Percentiles rank a stretch among this genome's conserved stretches.
Conservation (phyloP, 2,113 vertebrate genomes). For the Ceyx margarethae region DNA sequence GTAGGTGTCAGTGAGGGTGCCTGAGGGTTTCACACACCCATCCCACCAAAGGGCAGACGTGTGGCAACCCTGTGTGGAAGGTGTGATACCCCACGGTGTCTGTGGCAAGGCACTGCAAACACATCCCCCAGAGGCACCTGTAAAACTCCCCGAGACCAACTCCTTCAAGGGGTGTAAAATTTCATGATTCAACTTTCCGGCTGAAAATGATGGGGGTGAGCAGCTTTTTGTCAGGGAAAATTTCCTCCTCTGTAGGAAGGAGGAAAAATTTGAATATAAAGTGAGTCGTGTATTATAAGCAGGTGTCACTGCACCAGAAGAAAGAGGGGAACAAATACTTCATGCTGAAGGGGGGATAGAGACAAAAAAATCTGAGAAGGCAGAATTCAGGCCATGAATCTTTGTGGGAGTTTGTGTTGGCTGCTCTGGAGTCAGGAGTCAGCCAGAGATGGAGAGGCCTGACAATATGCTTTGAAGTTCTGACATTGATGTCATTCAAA, state of each 20-base stretch:
- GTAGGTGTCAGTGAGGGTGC: neutral
- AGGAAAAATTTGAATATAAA: neutral
- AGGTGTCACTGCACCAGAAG: neutral
- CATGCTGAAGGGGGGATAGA: neutral
- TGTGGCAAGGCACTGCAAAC: neutral
- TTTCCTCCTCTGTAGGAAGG: neutral
- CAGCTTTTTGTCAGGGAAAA: neutral
- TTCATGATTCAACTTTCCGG: neutral
- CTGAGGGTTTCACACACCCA: neutral
- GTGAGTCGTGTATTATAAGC: neutral
- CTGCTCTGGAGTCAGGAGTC: neutral
- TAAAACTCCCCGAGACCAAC: neutral
- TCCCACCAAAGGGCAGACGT: neutral
- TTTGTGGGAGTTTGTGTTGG: neutral
- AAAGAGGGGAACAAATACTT: neutral
- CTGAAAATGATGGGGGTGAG: neutral
- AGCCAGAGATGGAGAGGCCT: neutral
- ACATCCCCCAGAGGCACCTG: neutral
- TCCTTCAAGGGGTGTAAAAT: conserved; percentile 1
- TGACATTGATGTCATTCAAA: neutral
- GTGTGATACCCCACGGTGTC: neutral
- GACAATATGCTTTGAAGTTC: neutral
- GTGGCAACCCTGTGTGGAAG: neutral
- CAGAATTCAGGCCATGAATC: neutral
- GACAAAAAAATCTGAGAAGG: neutral